phyloP scores from a whole-genome alignment of 2,113 vertebrate species.

The Vireo altiloquus region DNA sequence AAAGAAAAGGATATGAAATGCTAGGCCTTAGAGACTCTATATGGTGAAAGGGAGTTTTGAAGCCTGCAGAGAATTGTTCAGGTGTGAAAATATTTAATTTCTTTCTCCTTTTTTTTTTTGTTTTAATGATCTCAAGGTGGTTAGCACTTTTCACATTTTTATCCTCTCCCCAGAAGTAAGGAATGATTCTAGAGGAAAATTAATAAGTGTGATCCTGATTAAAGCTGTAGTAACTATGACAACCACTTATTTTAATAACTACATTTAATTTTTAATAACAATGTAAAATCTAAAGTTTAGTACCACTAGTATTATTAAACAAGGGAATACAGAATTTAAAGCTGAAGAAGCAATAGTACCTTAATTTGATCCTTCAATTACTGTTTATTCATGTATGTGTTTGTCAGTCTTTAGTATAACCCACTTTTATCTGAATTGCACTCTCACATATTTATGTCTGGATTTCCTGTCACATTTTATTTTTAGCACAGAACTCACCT shows the following conservation, averaged over 20 bases:
- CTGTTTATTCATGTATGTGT: background rate
- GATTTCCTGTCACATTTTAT: background rate
- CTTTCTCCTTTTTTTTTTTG: background rate
- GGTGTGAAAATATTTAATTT: constrained; percentile 38
- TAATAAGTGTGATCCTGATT: background rate
- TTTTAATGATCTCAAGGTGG: background rate
- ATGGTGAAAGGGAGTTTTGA: background rate
- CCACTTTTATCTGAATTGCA: background rate
- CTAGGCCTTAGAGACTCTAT: background rate
- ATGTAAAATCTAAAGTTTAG: background rate
- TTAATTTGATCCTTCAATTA: background rate
- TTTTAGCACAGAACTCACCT: background rate
- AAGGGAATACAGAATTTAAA: background rate
- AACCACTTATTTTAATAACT: background rate
- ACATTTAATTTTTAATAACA: background rate
- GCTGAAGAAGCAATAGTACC: background rate
- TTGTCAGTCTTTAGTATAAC: background rate
- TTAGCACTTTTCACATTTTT: background rate
- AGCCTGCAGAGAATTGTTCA: background rate
- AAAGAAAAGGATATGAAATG: constrained; percentile 37
- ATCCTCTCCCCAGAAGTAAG: background rate
- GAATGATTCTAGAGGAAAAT: background rate
- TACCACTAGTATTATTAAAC: background rate
- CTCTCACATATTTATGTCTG: background rate
- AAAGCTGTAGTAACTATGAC: background rate